phyloP scores from a whole-genome alignment of 1,140 invertebrate genomes.

The Leptestheria dahalacensis region DNA sequence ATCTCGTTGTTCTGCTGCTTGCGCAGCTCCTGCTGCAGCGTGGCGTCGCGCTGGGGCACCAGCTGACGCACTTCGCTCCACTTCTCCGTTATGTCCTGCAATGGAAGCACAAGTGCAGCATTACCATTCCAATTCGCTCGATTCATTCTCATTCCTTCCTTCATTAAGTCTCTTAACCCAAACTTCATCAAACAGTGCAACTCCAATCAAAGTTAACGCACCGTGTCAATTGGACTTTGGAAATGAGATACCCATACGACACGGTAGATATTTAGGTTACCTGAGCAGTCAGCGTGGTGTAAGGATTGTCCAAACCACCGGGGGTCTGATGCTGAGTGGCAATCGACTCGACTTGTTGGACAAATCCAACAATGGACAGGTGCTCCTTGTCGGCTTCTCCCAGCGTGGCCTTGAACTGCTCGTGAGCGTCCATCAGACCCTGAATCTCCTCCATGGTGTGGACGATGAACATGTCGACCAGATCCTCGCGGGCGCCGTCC shows the following conservation, averaged over 20 bases:
- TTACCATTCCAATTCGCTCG: too few species aligned
- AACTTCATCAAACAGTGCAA: too few species aligned
- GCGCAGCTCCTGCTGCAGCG: constrained; percentile 80
- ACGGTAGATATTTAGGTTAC: constrained; percentile 34
- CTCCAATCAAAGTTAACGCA: too few species aligned
- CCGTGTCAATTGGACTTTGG: too few species aligned
- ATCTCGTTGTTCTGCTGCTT: constrained; percentile 97
- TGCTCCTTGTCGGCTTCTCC: constrained; percentile 98
- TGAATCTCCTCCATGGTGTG: constrained; percentile 99
- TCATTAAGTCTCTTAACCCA: too few species aligned
- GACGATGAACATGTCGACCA: constrained; percentile 99
- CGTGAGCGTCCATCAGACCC: constrained; percentile 89
- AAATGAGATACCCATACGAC: background rate
- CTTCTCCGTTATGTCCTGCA: constrained; percentile 81
- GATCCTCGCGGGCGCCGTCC: constrained; percentile 94
- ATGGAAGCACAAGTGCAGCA: constrained; percentile 18
- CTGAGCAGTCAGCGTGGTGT: constrained; percentile 85
- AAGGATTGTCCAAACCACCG: constrained; percentile 90
- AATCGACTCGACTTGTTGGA: constrained; percentile 82
- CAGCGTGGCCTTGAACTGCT: constrained; percentile 90
- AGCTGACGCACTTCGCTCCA: constrained; percentile 91
- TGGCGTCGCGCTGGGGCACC: constrained; percentile 88
- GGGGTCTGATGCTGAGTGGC: constrained; percentile 90
- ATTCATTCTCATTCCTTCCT: too few species aligned
- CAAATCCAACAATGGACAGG: constrained; percentile 81